Evolutionary conservation across 2,888 invertebrate genomes (phyloP), one percentile per base, ranked within the genome.

Genomic region (Dione vanillae): DNA sequence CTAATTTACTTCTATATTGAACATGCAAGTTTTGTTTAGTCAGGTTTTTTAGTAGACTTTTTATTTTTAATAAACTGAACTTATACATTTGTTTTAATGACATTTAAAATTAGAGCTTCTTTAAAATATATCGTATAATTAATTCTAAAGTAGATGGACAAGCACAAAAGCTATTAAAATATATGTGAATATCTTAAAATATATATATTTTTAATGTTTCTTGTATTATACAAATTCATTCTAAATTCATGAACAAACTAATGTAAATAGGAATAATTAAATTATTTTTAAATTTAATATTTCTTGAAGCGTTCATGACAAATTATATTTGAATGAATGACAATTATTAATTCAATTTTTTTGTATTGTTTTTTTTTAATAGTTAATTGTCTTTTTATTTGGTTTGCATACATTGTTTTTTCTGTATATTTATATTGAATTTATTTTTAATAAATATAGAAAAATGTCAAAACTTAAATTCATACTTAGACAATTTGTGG

Each of bases 281-380:
- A 37, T 66, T 58, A 16, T n/a, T 20, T 20, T 58, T 37, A 37
- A 35, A 47, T 40, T n/a, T 45, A 20, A 45, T 40, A 20, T 27
- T 58, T 37, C 40, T 19, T 45, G 7, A 27, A 52, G n/a, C 10
- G 20, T 58, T 67, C 66, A 67, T 67, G 66, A 67, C 66, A 64
- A 49, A 5, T 49, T 19, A 11, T 19, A 47, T 12, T 49, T 37
- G 35, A 40, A 51, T 40, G 37, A 16, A 54, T 16, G 37, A n/a
- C 19, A 11, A 19, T 19, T 16, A 19, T 11, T 27, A 16, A 45
- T 45, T 16, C 19, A 19, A 6, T 49, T 49, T 16, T 19, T 16
- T 19, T 49, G 5, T 27, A 27, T 27, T 27, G 27, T 27, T 1
- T 19, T 19, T 49, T 49, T 19, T 11, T 11, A 47, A 16, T 47